Evolutionary conservation across 2,888 invertebrate genomes (phyloP).

Genomic region (Andrena trimmerana): DNA sequence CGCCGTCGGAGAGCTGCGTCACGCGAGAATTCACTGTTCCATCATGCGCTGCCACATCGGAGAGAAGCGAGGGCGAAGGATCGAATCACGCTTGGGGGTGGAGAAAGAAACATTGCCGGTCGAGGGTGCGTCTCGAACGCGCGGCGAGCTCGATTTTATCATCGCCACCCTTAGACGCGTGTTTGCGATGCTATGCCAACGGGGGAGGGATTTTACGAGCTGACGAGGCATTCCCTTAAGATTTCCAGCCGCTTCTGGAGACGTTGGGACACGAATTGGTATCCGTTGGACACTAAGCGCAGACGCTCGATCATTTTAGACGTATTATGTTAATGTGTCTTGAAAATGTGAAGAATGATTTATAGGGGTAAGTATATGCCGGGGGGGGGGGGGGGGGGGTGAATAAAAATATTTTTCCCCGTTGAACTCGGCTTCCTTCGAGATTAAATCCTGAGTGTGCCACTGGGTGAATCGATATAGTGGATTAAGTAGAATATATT

Average conservation of each 20-base stretch:
- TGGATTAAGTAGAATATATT: too few relatives aligned
- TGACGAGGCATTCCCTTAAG: background rate
- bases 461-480: too few relatives aligned
- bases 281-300: too few relatives aligned
- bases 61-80: constrained; percentile 38
- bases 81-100: constrained; percentile 23
- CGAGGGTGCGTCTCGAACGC: constrained; percentile 10
- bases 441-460: too few relatives aligned
- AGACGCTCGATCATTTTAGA: too few relatives aligned
- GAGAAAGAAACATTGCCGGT: constrained; percentile 27
- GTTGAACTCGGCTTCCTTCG: too few relatives aligned
- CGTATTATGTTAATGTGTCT: too few relatives aligned
- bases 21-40: constrained; percentile 21
- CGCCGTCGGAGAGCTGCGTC: background rate
- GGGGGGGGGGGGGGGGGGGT: too few relatives aligned
- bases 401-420: too few relatives aligned
- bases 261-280: too few relatives aligned
- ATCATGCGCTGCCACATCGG: constrained; percentile 27
- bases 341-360: too few relatives aligned
- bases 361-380: too few relatives aligned
- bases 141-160: constrained; percentile 42
- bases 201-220: constrained; percentile 19
- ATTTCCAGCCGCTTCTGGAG: background rate
- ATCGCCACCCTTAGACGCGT: constrained; percentile 40
- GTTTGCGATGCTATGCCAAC: constrained; percentile 35